Evolutionary conservation across 2,888 invertebrate species (phyloP).

Genomic region (Chymomyza caudatula): DNA sequence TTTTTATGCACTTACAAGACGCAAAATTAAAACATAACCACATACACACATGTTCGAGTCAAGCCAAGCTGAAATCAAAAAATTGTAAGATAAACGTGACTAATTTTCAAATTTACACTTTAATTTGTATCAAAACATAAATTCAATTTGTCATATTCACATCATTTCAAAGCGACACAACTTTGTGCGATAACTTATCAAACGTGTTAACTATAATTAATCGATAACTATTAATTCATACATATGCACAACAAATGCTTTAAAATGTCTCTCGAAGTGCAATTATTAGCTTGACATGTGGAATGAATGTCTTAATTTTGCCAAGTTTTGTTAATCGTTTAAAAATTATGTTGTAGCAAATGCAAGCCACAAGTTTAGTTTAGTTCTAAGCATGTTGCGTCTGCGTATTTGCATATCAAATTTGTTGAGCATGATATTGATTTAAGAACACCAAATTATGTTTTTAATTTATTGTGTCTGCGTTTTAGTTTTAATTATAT

Average conservation of each 20-base stretch:
- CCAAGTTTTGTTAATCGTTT: neutral
- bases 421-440: neutral
- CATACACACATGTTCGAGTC: constrained; percentile 41
- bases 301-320: neutral
- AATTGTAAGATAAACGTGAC: constrained; percentile 34
- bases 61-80: constrained; percentile 5
- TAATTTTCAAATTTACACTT: constrained; percentile 24
- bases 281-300: neutral
- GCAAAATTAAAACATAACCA: constrained; percentile 67
- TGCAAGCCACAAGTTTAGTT: too few relatives aligned
- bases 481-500: neutral
- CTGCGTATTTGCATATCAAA: neutral
- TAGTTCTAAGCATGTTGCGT: neutral
- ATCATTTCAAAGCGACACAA: neutral
- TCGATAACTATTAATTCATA: neutral
- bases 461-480: constrained; percentile 36
- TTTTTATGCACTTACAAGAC: constrained; percentile 51
- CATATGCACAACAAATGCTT: neutral
- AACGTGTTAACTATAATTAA: neutral
- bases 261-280: neutral
- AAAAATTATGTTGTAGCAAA: neutral
- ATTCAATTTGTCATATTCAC: neutral
- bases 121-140: neutral
- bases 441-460: neutral
- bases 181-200: neutral